A percentile compares a stretch with the other conserved stretches of the same genome.
Conservation (phyloP, 2,888 invertebrate species). For the Calephelis perditalis region DNA sequence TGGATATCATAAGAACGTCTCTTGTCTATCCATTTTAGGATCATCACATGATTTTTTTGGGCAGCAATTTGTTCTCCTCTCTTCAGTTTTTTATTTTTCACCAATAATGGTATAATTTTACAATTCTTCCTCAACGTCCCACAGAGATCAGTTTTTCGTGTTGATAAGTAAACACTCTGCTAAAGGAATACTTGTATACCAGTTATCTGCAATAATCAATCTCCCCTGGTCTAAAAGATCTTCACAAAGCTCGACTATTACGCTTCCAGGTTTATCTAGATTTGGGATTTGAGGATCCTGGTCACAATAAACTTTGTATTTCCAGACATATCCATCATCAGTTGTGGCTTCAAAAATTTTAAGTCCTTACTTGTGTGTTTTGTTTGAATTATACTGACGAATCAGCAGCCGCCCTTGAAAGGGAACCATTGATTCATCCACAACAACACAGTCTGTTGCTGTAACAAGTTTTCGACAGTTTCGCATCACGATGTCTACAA, state of each 20-base stretch:
- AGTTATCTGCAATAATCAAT: constrained; percentile 18
- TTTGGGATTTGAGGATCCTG: constrained; percentile 19
- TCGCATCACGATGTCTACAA: constrained; percentile 25
- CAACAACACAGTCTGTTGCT: constrained; percentile 22
- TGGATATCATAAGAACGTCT: constrained; percentile 23
- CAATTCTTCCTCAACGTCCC: constrained; percentile 16
- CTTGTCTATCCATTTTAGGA: constrained; percentile 24
- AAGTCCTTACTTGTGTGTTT: constrained; percentile 29
- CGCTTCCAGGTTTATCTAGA: constrained; percentile 21
- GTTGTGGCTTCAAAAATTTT: constrained; percentile 27
- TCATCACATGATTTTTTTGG: constrained; percentile 14
- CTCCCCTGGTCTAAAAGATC: constrained; percentile 20
- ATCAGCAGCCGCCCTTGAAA: constrained; percentile 26
- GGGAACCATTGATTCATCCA: constrained; percentile 30
- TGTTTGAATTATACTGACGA: constrained; percentile 27
- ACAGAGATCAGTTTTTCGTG: constrained; percentile 19
- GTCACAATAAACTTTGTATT: constrained; percentile 22
- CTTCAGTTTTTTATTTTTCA: constrained; percentile 19
- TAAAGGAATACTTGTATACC: constrained; percentile 17
- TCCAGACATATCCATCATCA: constrained; percentile 23
- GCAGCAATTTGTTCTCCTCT: constrained; percentile 19
- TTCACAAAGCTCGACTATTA: constrained; percentile 22
- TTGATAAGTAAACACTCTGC: constrained; percentile 18
- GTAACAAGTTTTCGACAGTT: constrained; percentile 21
- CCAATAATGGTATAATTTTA: constrained; percentile 16